Percentiles rank a stretch among this genome's conserved stretches.
Conservation (phyloP, 23 tunicate genomes). For the Aplidium turbinatum region DNA sequence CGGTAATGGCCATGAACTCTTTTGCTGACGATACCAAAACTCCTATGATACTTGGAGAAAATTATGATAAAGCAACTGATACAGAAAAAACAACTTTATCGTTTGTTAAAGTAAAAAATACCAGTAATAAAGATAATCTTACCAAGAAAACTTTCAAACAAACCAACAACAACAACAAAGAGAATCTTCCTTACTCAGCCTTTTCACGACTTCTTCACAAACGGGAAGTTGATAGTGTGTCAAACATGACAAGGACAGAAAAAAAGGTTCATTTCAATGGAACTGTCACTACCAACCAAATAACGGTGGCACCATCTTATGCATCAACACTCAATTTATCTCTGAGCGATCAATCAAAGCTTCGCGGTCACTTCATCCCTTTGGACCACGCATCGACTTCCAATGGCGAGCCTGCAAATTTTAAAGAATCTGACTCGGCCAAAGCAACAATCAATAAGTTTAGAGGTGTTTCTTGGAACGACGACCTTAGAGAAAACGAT, state of each 20-base stretch:
- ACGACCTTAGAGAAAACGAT: conserved; percentile 32
- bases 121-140: not conserved
- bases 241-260: conserved; percentile 30
- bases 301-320: conserved; percentile 71
- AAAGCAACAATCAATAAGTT: not conserved
- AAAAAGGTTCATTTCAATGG: conserved; percentile 80
- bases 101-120: not conserved
- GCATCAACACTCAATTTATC: conserved; percentile 54
- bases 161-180: conserved; percentile 10
- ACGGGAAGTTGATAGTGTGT: not conserved
- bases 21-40: conserved; percentile 57
- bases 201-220: conserved; percentile 24
- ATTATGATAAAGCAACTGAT: conserved; percentile 25
- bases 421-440: not conserved
- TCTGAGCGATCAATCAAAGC: conserved; percentile 35
- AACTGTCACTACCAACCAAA: conserved; percentile 64
- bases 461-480: not conserved
- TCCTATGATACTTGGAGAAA: no score
- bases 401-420: not conserved
- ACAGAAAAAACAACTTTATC: no score
- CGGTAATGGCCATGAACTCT: conserved; percentile 57
- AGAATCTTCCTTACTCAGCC: conserved; percentile 12
- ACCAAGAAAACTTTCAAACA: conserved; percentile 8
- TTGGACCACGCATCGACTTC: conserved; percentile 1
- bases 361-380: conserved; percentile 10